Base-by-base conservation (phyloP, 2,888 invertebrate genomes). In the Stenichneumon culpator region DNA sequence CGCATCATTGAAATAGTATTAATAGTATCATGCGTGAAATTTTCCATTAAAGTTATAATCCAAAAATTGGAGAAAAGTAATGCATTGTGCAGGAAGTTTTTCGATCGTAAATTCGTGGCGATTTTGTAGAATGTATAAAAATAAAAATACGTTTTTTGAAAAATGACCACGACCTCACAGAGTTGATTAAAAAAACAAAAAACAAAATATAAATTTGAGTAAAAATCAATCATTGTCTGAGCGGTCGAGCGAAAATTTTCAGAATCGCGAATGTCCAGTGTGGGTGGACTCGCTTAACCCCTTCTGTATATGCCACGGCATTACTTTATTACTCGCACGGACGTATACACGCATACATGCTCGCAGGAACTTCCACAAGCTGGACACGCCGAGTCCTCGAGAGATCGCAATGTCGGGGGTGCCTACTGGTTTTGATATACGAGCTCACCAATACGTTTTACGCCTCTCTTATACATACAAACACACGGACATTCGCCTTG, bases 381-480 rank as follows among this genome's bases (percentile, higher is more conserved):
- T 69, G 84, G 69, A 79, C 78, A 75, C 69, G 85, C 78, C 82
- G 82, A 86, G 84, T 78, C 79, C 84, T 69, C 60, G 86, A 80
- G 86, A 72, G 89, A 89, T 90, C 90, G 91, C 91, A 89, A 92
- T 90, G 91, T 92, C 92, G 93, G 92, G 93, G 93, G 92, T 92
- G 93, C 92, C 93, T 93, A 93, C 93, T 93, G 93, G 93, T 93
- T 93, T 93, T 93, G 93, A 93, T 93, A 93, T 93, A 93, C 92
- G 93, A 93, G 93, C 92, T 89, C 93, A 91, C 92, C 87, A 89
- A 91, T 90, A 91, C 92, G 4, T 50, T 19, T 19, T 36, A 32
- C 28, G 47, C n/a, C 47, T 52, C 50, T 89, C 63, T 19, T 36
- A 57, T 44, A 79, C 70, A 75, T 75, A 75, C 78, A 73, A 44